Conservation (phyloP, 2,113 vertebrate genomes). For the Parotia lawesii region DNA sequence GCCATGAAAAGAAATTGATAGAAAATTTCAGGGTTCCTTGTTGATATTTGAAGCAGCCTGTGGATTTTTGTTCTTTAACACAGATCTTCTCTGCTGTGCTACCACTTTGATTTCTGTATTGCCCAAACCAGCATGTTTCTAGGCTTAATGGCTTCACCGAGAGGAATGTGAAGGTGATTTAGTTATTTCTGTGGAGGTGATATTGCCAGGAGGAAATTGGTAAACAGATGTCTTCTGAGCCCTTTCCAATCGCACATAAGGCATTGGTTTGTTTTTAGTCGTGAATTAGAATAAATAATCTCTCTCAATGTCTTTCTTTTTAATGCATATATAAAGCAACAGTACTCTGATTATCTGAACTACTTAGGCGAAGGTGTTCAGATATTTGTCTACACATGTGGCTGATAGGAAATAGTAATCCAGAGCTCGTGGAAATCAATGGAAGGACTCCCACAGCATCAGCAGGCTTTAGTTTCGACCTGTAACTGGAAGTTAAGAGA, state of each 20-base stretch:
- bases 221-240: constrained; percentile 69
- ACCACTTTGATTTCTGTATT: constrained; percentile 83
- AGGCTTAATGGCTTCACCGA: constrained; percentile 85
- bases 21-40: constrained; percentile 84
- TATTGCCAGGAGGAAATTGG: constrained; percentile 72
- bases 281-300: constrained; percentile 42
- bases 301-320: not conserved
- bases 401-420: not conserved
- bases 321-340: not conserved
- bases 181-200: constrained; percentile 73
- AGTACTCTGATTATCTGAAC: constrained; percentile 16
- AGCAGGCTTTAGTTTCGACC: constrained; percentile 24
- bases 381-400: not conserved
- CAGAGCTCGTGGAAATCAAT: constrained; percentile 26
- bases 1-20: constrained; percentile 84
- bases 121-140: constrained; percentile 84
- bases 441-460: constrained; percentile 17
- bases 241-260: constrained; percentile 61
- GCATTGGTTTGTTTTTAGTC: not conserved
- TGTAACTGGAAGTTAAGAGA: constrained; percentile 44
- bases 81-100: constrained; percentile 77
- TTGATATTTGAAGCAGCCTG: constrained; percentile 87
- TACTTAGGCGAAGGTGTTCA: not conserved
- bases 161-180: constrained; percentile 81
- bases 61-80: constrained; percentile 87